These are phyloP conservation scores for Rhopalosiphum nymphaeae DNA, from an alignment of 2,888 invertebrate genomes.

Conservation along the genomic window DNA sequence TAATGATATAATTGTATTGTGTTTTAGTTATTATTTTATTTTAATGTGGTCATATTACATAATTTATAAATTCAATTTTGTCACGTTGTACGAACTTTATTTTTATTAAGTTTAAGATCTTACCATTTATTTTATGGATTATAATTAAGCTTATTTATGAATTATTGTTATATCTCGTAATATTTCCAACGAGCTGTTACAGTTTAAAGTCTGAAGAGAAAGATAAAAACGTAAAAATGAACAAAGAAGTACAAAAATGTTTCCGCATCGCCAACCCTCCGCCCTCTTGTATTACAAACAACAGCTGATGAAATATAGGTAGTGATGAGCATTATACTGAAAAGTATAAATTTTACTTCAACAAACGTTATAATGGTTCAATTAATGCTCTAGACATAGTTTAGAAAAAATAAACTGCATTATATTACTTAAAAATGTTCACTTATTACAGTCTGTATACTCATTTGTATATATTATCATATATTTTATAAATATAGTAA, in stretches of 20 bases:
- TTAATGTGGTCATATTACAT: neutral
- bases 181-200: conserved; percentile 47
- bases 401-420: conserved; percentile 21
- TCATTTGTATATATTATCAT: neutral
- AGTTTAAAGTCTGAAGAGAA: conserved; percentile 23
- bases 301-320: conserved; percentile 42
- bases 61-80: conserved; percentile 18
- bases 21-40: neutral
- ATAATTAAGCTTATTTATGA: conserved; percentile 40
- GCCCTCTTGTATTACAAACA: neutral
- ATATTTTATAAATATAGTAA: neutral
- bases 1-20: conserved; percentile 4
- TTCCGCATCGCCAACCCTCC: neutral
- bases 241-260: conserved; percentile 39
- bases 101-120: conserved; percentile 37
- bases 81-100: neutral
- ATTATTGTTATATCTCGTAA: conserved; percentile 22
- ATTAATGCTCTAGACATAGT: conserved; percentile 3
- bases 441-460: neutral
- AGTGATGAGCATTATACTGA: neutral
- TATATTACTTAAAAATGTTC: conserved; percentile 12
- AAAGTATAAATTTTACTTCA: conserved; percentile 38
- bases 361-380: conserved; percentile 44
- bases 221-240: conserved; percentile 23
- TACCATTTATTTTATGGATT: conserved; percentile 33